These are phyloP conservation scores for Drosophila incognita DNA, from an alignment of 2,888 invertebrate genomes.

Conservation along the genomic window DNA sequence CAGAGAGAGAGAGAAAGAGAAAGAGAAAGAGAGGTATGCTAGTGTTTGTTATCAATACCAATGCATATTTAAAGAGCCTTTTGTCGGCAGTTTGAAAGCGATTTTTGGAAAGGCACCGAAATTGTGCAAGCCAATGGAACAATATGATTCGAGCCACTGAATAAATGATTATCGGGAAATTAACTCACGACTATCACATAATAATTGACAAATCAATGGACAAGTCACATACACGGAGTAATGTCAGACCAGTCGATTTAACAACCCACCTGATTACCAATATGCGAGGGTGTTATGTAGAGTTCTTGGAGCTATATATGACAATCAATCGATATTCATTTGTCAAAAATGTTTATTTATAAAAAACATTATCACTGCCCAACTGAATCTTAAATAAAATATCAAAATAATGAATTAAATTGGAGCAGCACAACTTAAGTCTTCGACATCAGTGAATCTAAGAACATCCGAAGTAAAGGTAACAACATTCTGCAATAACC, in stretches of 20 bases:
- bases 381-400: not conserved
- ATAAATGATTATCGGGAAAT: conserved; percentile 42
- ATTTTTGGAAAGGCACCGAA: conserved; percentile 3
- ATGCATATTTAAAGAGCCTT: conserved; percentile 46
- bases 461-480: not conserved
- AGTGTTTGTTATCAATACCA: conserved; percentile 20
- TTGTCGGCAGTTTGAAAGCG: conserved; percentile 29
- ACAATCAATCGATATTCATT: not conserved
- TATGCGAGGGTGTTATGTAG: not conserved
- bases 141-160: conserved; percentile 18
- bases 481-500: not conserved
- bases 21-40: not conserved
- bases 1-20: not conserved
- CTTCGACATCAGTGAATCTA: not conserved
- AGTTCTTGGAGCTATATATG: not conserved
- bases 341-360: not conserved
- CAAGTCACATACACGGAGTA: conserved; percentile 9
- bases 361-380: not conserved
- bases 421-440: not conserved
- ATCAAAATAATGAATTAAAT: not conserved
- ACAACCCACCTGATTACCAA: not conserved
- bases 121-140: not conserved
- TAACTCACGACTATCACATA: conserved; percentile 13
- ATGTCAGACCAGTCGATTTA: conserved; percentile 3
- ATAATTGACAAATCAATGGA: conserved; percentile 37